Evolutionary conservation across 1,140 invertebrate genomes (phyloP), one percentile per base, ranked within the genome.

Genomic region (Galendromus occidentalis): DNA sequence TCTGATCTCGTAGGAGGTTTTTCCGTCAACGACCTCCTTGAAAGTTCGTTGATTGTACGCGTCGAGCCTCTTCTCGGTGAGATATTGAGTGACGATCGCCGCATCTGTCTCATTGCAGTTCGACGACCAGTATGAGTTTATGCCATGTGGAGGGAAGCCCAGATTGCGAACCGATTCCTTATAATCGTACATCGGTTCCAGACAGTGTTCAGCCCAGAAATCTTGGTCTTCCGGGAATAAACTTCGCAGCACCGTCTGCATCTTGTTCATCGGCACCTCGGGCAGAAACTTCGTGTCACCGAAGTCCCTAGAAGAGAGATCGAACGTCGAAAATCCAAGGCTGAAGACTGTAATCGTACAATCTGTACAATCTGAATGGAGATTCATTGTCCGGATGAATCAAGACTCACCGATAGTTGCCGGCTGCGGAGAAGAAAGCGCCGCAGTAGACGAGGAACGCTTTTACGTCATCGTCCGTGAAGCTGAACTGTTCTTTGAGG

Each of bases 281-380:
- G 92, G 92, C 70, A 96, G 82, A 72, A 96, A 86, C 79, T 97
- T 97, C 33, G 84, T 86, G 75, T 95, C 91, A 9, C 91, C 91
- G 81, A 93, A 93, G 18, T 85, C 83, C 86, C 86, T 90, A 71
- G 59, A 80, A 80, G 69, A 66, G 65, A 30, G 42, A 29, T n/a
- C n/a, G n/a, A n/a, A n/a, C n/a, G n/a, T n/a, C n/a, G n/a, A n/a
- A n/a, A 28, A 65, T 18, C 20, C n/a, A n/a, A n/a, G n/a, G n/a
- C n/a, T n/a, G n/a, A n/a, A n/a, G n/a, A n/a, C n/a, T n/a, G n/a
- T n/a, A n/a, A n/a, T n/a, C n/a, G n/a, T n/a, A n/a, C n/a, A n/a
- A n/a, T n/a, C n/a, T n/a, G n/a, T n/a, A n/a, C n/a, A n/a, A n/a
- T n/a, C n/a, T n/a, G n/a, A n/a, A n/a, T n/a, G n/a, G n/a, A n/a